Percentiles rank a stretch among this genome's conserved stretches.
Conservation (phyloP, 23 tunicate species). For the Pegea sp. region DNA sequence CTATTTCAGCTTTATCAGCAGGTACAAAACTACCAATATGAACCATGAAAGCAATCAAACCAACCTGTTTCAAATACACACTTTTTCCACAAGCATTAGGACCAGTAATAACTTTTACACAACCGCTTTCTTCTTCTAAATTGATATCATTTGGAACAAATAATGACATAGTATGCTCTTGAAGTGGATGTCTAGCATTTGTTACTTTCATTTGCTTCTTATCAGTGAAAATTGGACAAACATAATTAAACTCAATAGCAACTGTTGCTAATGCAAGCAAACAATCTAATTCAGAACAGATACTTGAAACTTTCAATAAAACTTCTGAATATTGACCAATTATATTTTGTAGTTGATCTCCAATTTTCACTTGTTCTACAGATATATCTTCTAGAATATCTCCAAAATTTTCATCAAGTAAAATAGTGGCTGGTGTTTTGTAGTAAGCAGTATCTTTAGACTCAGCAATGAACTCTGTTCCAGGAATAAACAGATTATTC, state of each 20-base stretch:
- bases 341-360: conserved; percentile 35
- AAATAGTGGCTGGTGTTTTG: conserved; percentile 46
- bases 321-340: conserved; percentile 8
- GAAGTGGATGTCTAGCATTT: conserved; percentile 63
- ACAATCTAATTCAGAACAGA: conserved; percentile 65
- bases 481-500: conserved; percentile 11
- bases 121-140: conserved; percentile 10
- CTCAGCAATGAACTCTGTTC: conserved; percentile 30
- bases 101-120: conserved; percentile 49
- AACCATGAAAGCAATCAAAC: conserved; percentile 67
- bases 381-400: conserved; percentile 73
- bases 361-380: conserved; percentile 27
- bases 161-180: conserved; percentile 40
- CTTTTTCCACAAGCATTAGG: conserved; percentile 96
- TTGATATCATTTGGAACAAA: conserved; percentile 65
- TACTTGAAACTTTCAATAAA: conserved; percentile 22
- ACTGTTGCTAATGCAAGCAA: conserved; percentile 40
- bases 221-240: conserved; percentile 18
- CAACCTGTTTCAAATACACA: conserved; percentile 69
- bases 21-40: conserved; percentile 75
- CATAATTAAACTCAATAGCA: conserved; percentile 45
- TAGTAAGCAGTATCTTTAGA: conserved; percentile 38
- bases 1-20: conserved; percentile 42
- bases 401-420: conserved; percentile 45
- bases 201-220: conserved; percentile 12